Base-by-base conservation (phyloP, 1,140 invertebrate species). In the Zelostemma sp. region DNA sequence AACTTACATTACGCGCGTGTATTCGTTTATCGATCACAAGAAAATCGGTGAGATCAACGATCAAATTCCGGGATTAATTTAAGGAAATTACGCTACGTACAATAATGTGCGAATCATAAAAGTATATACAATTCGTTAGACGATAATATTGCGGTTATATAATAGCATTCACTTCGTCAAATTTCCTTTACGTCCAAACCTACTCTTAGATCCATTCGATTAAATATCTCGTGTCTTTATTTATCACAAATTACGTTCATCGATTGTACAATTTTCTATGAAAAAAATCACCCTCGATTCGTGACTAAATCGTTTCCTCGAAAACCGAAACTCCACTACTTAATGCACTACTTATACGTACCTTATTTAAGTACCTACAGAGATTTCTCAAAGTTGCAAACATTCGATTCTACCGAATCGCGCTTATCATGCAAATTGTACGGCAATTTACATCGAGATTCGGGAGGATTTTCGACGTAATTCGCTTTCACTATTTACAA, bases 221-320 rank as follows among this genome's bases (percentile, higher is more conserved):
- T 28, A 8, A 28, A 28, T 28, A 28, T 28, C 25, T 28, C 3
- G 8, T 28, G 25, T 28, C 25, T 28, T 28, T 3, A 28, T 4
- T 8, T 4, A 28, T 8, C 25, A 4, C 25, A 28, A 28, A 28
- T 28, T 4, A 28, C 25, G 25, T n/a, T n/a, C n/a, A n/a, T n/a
- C n/a, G n/a, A n/a, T 31, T 31, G 5, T 31, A 31, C 28, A 11
- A 31, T 31, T 31, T 11, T 31, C 28, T 31, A 31, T 31, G 5
- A 31, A 38, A 15, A 41, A 38, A 38, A 14, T 38, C 35, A 38
- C 35, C 28, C 11, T 11, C 11, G 11, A 12, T 6, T 40, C 14
- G 14, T 14, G 1, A 43, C 14, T 47, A 50, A 46, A 68, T 63
- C 59, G 59, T 63, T 68, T 49, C 48, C 63, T 59, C 49, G 66